phyloP scores from a whole-genome alignment of 2,888 invertebrate species.

The Spodoptera littoralis region DNA sequence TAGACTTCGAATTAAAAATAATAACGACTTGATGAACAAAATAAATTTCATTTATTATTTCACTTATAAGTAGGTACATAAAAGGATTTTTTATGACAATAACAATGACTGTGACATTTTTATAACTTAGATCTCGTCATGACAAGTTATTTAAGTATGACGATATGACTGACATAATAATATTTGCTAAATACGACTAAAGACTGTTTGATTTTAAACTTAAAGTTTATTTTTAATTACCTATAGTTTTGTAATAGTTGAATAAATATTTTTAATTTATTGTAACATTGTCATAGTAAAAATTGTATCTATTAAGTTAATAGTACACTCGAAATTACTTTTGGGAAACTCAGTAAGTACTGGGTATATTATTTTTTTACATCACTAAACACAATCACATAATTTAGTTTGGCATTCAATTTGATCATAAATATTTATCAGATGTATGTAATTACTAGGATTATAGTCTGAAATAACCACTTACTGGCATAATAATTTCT shows the following conservation, averaged over 20 bases:
- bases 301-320: no score
- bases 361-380: no score
- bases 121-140: conserved; percentile 47
- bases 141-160: conserved; percentile 39
- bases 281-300: conserved; percentile 1
- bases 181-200: conserved; percentile 30
- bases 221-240: conserved; percentile 14
- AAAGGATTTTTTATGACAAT: conserved; percentile 14
- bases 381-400: no score
- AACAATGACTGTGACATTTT: conserved; percentile 13
- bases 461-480: no score
- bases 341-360: no score
- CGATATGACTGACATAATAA: conserved; percentile 30
- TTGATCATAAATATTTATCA: no score
- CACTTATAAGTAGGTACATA: conserved; percentile 28
- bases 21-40: conserved; percentile 25
- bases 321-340: no score
- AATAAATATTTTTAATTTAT: background rate
- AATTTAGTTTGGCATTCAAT: no score
- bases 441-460: no score
- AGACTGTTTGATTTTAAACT: conserved; percentile 43
- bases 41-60: conserved; percentile 39
- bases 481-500: no score
- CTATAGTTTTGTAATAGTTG: conserved; percentile 6
- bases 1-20: background rate